phyloP scores from a whole-genome alignment of 2,113 vertebrate genomes.

The Corythornis cristatus region DNA sequence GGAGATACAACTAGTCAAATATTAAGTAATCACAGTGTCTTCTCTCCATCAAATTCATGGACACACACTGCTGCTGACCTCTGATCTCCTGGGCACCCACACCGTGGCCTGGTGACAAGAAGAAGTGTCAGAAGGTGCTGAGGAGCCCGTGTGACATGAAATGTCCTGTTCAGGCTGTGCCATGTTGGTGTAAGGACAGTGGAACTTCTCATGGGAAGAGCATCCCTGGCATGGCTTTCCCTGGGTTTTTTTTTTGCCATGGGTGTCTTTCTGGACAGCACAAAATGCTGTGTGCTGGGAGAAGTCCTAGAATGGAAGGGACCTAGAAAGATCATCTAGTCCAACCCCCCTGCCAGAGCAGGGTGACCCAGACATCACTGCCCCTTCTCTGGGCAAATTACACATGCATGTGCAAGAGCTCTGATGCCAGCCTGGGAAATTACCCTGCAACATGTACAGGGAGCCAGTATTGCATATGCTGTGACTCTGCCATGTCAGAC shows the following conservation, averaged over 20 bases:
- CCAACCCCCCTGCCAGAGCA: too few species aligned
- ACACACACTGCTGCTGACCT: neutral
- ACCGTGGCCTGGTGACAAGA: neutral
- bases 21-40: conserved; percentile 27
- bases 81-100: neutral
- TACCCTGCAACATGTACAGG: neutral
- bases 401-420: neutral
- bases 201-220: neutral
- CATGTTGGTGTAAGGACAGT: neutral
- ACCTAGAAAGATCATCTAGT: too few species aligned
- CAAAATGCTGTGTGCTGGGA: neutral
- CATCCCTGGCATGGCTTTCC: neutral
- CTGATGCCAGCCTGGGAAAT: neutral
- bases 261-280: neutral
- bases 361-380: too few species aligned
- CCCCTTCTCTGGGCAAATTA: neutral
- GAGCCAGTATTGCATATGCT: neutral
- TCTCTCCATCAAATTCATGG: neutral
- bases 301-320: neutral
- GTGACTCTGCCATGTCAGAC: neutral
- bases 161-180: neutral
- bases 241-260: neutral
- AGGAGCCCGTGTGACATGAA: neutral
- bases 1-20: neutral
- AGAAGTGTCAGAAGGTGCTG: neutral